These are phyloP conservation scores for Sinelater perroti DNA, from an alignment of 2,888 invertebrate genomes.

Conservation along the genomic window DNA sequence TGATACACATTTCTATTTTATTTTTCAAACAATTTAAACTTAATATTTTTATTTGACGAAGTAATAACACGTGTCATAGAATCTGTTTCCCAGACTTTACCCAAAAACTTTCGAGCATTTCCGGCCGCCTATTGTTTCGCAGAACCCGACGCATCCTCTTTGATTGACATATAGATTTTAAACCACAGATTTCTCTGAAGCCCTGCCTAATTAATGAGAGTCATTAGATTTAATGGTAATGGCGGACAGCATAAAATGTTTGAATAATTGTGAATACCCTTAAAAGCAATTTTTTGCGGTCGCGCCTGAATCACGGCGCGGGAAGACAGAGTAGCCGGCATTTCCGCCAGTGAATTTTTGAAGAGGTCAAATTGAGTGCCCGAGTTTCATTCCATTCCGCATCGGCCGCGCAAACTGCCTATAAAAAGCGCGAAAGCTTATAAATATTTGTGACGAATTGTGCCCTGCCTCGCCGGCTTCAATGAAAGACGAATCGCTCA, in stretches of 20 bases:
- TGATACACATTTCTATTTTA: too few relatives aligned
- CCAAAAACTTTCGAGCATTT: too few relatives aligned
- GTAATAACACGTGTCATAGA: too few relatives aligned
- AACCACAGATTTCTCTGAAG: conserved; percentile 34
- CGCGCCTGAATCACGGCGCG: conserved; percentile 16
- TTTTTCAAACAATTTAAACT: too few relatives aligned
- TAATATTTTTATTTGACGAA: too few relatives aligned
- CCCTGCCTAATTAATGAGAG: conserved; percentile 39
- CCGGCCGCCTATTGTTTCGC: conserved; percentile 26
- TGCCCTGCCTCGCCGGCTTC: conserved; percentile 46
- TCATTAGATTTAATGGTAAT: conserved; percentile 40
- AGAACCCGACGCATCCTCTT: conserved; percentile 24
- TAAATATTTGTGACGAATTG: conserved; percentile 49
- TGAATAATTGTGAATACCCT: conserved; percentile 28
- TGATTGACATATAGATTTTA: conserved; percentile 10
- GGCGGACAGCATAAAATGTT: conserved; percentile 37
- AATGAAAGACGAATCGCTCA: conserved; percentile 46
- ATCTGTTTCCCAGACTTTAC: too few relatives aligned
- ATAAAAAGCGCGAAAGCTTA: conserved; percentile 15
- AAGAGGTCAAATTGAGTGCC: conserved; percentile 3
- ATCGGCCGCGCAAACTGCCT: neutral
- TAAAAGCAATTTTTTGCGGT: conserved; percentile 29
- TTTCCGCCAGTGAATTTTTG: conserved; percentile 23
- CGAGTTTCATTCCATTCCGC: neutral
- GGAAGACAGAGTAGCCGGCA: conserved; percentile 19